Evolutionary conservation across 2,113 vertebrate genomes (phyloP), one percentile per base, ranked within the genome.

Genomic region (Tachuris rubrigastra): DNA sequence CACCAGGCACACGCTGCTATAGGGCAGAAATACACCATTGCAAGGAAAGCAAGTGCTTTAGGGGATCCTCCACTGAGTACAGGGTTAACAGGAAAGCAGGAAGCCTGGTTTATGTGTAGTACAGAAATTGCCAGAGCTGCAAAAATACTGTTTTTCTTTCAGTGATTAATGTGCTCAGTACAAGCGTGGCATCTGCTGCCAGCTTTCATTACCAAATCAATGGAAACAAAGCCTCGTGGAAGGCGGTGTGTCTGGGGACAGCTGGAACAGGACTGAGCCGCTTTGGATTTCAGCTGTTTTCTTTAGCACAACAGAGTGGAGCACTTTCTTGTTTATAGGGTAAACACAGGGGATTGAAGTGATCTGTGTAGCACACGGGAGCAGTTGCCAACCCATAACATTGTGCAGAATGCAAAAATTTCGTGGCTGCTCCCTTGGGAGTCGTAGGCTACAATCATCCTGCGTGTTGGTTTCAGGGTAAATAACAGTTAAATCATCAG

Each of bases 261-360:
- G 98, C 90, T 97, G 76, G 92, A 98, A 98, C 98, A 98, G 98
- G 98, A 96, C 97, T 94, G 87, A 95, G 96, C 98, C 21, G 98
- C 98, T 98, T 91, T 31, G 82, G 81, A 85, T 97, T 98, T 97
- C 44, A 68, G 96, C 89, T 97, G 79, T 96, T 97, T 97, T 97
- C 97, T 98, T 98, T 94, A 97, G 95, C 97, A 97, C 95, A 98
- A 90, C 89, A 73, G 94, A 81, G 85, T 90, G 93, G 97, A 97
- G 97, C 96, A 97, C 97, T 97, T 95, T 98, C 82, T 96, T 98
- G 96, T 98, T 98, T 98, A 97, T 85, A 98, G 96, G 93, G 87
- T 98, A 98, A 98, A 98, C 97, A 98, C 46, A 85, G 20, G 83
- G 93, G 93, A 96, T 87, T 97, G 95, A 91, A 94, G 94, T 81